Evolutionary conservation across 2,113 vertebrate species (phyloP), one percentile per base, ranked within the genome.

Genomic region (Erinaceus europaeus): DNA sequence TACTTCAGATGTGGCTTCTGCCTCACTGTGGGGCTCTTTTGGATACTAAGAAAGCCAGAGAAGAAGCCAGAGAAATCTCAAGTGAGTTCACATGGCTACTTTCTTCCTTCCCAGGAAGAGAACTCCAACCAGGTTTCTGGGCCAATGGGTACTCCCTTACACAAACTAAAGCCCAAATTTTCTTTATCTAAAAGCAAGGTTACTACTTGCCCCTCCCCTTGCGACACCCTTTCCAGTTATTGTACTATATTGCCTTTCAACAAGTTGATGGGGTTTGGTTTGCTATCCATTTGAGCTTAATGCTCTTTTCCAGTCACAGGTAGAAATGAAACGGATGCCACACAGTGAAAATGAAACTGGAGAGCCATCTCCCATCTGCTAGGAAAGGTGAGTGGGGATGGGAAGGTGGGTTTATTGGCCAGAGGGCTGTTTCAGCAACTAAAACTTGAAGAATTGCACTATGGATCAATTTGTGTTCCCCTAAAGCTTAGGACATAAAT

Each of bases 131-230:
- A 89, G 44, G 52, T 57, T 18, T 9, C 18, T 38, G 42, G 65
- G 50, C 38, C 67, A 34, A n/a, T 1, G 36, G 55, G 57, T 21
- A 81, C 62, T 44, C 25, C 38, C 52, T 48, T 65, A 67, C 53
- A 55, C 40, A 88, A 72, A 76, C 79, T 13, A 34, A 44, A 84
- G 68, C 46, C 40, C 81, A 65, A 46, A 61, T 82, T 82, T 88
- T 85, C 38, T 18, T 88, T 72, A 65, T 9, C 50, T 21, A 29
- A 72, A 38, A 80, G 50, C 42, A 42, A 84, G 84, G 68, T 40
- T 74, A 40, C n/a, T n/a, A n/a, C n/a, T n/a, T n/a, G n/a, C n/a
- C n/a, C n/a, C n/a, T n/a, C n/a, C n/a, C n/a, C n/a, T n/a, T n/a
- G n/a, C n/a, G n/a, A n/a, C n/a, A n/a, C n/a, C n/a, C n/a, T n/a